phyloP scores from a whole-genome alignment of 2,888 invertebrate genomes.

The Stratiomys singularior region DNA sequence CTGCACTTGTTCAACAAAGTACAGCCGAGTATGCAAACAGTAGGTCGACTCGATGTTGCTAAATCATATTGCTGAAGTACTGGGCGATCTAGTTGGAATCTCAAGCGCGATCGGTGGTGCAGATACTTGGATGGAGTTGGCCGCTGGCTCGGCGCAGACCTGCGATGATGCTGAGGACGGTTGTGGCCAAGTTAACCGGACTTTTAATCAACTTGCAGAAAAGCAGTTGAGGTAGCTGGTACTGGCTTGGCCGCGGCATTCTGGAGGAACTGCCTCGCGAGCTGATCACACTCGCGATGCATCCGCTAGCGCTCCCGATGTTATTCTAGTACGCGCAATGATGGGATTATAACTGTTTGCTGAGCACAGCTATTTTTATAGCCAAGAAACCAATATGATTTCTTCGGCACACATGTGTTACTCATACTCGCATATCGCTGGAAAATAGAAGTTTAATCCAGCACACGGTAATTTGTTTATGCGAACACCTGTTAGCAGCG shows the following conservation, averaged over 20 bases:
- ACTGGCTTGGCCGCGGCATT: neutral
- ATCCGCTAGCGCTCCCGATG: neutral
- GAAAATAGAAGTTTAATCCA: slow-evolving; percentile 11
- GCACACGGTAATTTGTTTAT: slow-evolving; percentile 37
- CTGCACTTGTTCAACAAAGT: too few relatives aligned
- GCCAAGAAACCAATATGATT: slow-evolving; percentile 32
- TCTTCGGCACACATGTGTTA: neutral
- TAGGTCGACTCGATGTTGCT: too few relatives aligned
- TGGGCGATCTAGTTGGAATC: too few relatives aligned
- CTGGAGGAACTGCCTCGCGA: neutral
- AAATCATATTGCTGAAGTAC: too few relatives aligned
- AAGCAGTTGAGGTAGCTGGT: slow-evolving; percentile 2
- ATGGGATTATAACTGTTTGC: slow-evolving; percentile 35
- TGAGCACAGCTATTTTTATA: slow-evolving; percentile 32
- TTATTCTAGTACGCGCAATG: neutral
- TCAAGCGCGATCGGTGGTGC: neutral
- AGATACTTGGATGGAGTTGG: neutral
- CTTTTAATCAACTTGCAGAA: slow-evolving; percentile 34
- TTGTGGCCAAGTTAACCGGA: slow-evolving; percentile 37
- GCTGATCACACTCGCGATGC: neutral
- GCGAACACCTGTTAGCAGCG: slow-evolving; percentile 24
- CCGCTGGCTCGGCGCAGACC: neutral
- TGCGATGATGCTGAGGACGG: neutral
- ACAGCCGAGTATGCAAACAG: too few relatives aligned
- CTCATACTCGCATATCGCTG: neutral